A percentile compares a stretch with the other conserved stretches of the same genome.
Evolutionary conservation across 1,140 invertebrate genomes (phyloP).

Genomic region (Aricia agestis): DNA sequence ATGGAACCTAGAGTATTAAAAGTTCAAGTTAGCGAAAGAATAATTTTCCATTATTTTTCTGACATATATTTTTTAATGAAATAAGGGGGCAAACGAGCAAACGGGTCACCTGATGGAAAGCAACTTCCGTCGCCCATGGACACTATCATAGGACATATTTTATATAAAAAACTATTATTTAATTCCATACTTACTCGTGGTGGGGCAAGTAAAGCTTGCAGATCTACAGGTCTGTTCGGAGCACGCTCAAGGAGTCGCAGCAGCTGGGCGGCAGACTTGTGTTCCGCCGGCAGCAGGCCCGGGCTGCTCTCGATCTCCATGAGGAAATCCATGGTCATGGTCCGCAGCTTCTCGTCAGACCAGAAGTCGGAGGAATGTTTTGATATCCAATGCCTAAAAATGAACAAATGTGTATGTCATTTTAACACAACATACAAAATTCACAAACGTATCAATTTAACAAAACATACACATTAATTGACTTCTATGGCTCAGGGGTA

Average conservation of each 20-base stretch:
- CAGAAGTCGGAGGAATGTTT: slow-evolving; percentile 90
- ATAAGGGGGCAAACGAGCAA: too few relatives aligned
- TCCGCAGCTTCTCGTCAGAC: slow-evolving; percentile 84
- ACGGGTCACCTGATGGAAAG: too few relatives aligned
- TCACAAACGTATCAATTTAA: too few relatives aligned
- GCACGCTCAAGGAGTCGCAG: slow-evolving; percentile 86
- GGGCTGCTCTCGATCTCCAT: slow-evolving; percentile 92
- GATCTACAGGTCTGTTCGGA: slow-evolving; percentile 76
- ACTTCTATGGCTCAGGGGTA: too few relatives aligned
- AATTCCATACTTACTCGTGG: slow-evolving; percentile 85
- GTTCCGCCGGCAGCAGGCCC: slow-evolving; percentile 91
- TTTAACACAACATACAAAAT: too few relatives aligned
- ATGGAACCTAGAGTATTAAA: slow-evolving; percentile 79
- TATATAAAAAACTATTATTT: too few relatives aligned
- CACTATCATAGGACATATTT: too few relatives aligned
- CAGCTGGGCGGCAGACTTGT: slow-evolving; percentile 90
- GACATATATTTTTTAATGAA: too few relatives aligned
- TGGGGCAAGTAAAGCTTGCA: slow-evolving; percentile 83
- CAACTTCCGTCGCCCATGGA: too few relatives aligned
- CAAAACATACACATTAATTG: too few relatives aligned
- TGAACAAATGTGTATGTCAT: background rate
- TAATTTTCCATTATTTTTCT: too few relatives aligned
- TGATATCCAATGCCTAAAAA: slow-evolving; percentile 80
- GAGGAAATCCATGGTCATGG: slow-evolving; percentile 89
- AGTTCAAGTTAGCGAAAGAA: background rate